phyloP scores from a whole-genome alignment of 2,797 vertebrate genomes.

The Malurus leucopterus region DNA sequence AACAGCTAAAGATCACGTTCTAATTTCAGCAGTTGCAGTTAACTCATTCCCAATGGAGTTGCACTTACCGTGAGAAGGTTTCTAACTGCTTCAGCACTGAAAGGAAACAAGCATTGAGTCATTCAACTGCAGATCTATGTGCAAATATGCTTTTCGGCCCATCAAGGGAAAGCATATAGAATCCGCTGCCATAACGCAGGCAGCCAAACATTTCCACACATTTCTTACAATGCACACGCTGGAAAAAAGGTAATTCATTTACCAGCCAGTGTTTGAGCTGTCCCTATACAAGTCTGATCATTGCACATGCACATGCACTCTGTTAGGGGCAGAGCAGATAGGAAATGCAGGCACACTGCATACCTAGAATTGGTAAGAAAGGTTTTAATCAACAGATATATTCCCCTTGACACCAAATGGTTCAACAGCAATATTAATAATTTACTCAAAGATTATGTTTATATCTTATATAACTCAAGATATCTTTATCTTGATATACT shows the following conservation, averaged over 20 bases:
- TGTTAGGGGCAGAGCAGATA: neutral
- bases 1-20: conserved; percentile 50
- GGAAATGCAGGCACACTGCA: neutral
- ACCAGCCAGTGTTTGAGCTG: neutral
- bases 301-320: neutral
- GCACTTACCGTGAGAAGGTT: conserved; percentile 80
- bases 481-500: neutral
- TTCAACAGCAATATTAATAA: neutral
- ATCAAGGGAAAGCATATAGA: conserved; percentile 53
- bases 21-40: conserved; percentile 56
- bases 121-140: conserved; percentile 70
- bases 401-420: neutral
- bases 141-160: conserved; percentile 56
- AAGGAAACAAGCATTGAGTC: conserved; percentile 84
- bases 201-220: conserved; percentile 33
- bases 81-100: conserved; percentile 84
- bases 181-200: conserved; percentile 13
- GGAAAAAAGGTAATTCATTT: neutral
- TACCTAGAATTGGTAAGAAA: neutral
- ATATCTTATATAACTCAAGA: neutral
- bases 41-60: conserved; percentile 66
- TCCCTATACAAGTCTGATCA: neutral
- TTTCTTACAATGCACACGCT: conserved; percentile 27
- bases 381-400: neutral
- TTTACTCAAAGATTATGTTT: neutral